These are phyloP conservation scores for Drosophila multiciliata DNA, from an alignment of 2,888 invertebrate species.

Conservation along the genomic window DNA sequence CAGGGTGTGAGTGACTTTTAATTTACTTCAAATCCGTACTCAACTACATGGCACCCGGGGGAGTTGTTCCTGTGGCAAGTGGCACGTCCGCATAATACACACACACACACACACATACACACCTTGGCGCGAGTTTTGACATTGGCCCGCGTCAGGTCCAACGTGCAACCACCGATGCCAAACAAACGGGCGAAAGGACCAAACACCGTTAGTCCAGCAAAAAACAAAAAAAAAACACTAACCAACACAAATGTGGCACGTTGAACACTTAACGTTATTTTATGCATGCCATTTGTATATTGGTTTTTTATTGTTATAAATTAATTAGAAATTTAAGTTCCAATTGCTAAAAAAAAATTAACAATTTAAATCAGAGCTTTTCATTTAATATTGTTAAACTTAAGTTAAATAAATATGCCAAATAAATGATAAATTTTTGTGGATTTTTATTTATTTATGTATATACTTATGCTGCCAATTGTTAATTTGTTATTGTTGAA, in stretches of 20 bases:
- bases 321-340: neutral
- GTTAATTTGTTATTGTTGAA: too few relatives aligned
- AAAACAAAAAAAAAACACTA: conserved; percentile 21
- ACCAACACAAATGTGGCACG: conserved; percentile 8
- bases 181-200: neutral
- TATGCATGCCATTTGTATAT: neutral
- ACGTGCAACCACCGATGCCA: conserved; percentile 34
- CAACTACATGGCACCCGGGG: conserved; percentile 75
- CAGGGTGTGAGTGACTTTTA: conserved; percentile 84
- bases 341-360: neutral
- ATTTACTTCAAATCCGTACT: conserved; percentile 84
- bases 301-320: neutral
- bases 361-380: neutral
- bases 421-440: too few relatives aligned
- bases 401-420: too few relatives aligned
- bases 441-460: too few relatives aligned
- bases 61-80: conserved; percentile 75
- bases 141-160: conserved; percentile 30
- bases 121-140: conserved; percentile 60
- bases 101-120: conserved; percentile 14
- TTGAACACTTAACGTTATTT: neutral
- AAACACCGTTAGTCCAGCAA: conserved; percentile 24
- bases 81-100: conserved; percentile 57
- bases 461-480: too few relatives aligned
- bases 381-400: too few relatives aligned